Evolutionary conservation across 2,888 invertebrate genomes (phyloP).

Genomic region (Gymnoscelis rufifasciata): DNA sequence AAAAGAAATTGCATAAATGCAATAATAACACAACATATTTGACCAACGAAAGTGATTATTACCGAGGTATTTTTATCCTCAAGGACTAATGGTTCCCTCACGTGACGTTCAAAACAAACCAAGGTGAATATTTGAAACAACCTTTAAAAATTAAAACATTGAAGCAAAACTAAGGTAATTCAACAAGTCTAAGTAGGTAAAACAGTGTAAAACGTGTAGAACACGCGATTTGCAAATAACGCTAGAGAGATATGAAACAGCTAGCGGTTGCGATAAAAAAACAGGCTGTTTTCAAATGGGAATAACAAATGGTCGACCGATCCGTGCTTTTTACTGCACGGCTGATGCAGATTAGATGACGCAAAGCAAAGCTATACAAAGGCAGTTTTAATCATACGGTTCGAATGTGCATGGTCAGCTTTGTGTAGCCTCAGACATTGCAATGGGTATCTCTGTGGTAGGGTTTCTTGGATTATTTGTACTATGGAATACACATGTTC

Average conservation of each 20-base stretch:
- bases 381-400: constrained; percentile 1
- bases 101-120: too few species aligned
- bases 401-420: not conserved
- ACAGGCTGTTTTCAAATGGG: constrained; percentile 53
- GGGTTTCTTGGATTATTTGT: too few species aligned
- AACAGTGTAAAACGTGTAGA: constrained; percentile 47
- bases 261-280: constrained; percentile 62
- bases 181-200: constrained; percentile 56
- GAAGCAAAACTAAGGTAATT: constrained; percentile 47
- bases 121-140: too few species aligned
- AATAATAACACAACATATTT: not conserved
- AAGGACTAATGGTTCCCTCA: too few species aligned
- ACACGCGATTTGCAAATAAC: constrained; percentile 77
- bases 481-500: too few species aligned
- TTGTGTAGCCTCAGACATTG: too few species aligned
- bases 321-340: constrained; percentile 44
- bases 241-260: constrained; percentile 68
- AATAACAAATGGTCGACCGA: constrained; percentile 53
- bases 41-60: too few species aligned
- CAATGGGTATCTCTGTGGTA: too few species aligned
- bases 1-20: too few species aligned
- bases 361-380: not conserved
- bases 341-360: constrained; percentile 38
- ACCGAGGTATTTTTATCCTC: too few species aligned
- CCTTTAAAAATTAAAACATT: constrained; percentile 2